Evolutionary conservation across 2,888 invertebrate genomes (phyloP), one percentile per base, ranked within the genome.

Genomic region (Sesia apiformis): DNA sequence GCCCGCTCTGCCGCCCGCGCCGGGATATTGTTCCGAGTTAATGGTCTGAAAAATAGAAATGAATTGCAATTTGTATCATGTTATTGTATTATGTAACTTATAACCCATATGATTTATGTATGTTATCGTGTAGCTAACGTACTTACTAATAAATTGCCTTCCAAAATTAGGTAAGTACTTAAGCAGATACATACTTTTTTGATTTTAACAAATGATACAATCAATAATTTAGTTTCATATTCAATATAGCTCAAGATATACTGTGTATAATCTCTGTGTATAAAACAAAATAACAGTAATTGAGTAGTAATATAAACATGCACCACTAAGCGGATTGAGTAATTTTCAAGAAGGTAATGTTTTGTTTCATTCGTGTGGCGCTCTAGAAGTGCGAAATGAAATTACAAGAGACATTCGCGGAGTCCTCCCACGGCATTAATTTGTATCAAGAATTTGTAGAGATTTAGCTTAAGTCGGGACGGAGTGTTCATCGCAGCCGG

Each of bases 371-470:
- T 65, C 63, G 68, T 70, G 66, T 71, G 74, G 72, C 64, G 71
- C 69, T 67, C 65, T 70, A 70, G 75, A 74, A 76, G 78, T 74
- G 73, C 76, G 67, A 78, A 84, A 84, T 79, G 81, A 83, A 87
- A 87, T 87, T 84, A 84, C 81, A 76, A 81, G 79, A 82, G 79
- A 74, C 73, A 70, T 69, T 79, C 74, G 74, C 70, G 69, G 66
- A 78, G 76, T 79, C 75, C 72, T 85, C 78, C 73, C 76, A 69
- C 76, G 76, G 78, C 79, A 86, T 87, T 89, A 85, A 89, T 88
- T 89, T 88, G 88, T 88, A 86, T 86, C 84, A 88, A 87, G 89
- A 88, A 88, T 88, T 89, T 85, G 88, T 84, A 85, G 85, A 87
- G 88, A 88, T 88, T 89, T 86, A 82, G 86, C 84, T 77, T 78